Conservation (phyloP, 2,888 invertebrate genomes). For the Fragum whitleyi region DNA sequence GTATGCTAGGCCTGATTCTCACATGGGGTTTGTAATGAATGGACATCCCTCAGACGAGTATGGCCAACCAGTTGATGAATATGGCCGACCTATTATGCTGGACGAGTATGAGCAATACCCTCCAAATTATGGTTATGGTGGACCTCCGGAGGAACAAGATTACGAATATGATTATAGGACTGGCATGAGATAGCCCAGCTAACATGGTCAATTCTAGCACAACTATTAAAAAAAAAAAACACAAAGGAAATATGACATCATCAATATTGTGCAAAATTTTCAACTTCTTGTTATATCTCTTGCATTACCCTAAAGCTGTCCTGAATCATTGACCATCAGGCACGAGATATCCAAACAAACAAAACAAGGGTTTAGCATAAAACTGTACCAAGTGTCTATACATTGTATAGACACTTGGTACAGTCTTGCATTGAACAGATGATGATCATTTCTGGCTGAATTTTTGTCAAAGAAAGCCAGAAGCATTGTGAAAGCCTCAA, state of each 20-base stretch:
- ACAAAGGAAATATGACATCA: neutral
- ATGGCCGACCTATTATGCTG: conserved; percentile 66
- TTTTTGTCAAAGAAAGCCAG: no score
- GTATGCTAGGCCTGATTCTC: conserved; percentile 81
- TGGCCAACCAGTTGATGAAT: conserved; percentile 71
- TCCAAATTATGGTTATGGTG: conserved; percentile 44
- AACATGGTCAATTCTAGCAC: neutral
- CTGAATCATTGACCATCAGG: no score
- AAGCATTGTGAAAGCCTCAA: no score
- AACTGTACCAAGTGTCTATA: no score
- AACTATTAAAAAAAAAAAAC: neutral
- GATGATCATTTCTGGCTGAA: no score
- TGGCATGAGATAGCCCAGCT: neutral
- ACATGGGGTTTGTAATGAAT: conserved; percentile 81
- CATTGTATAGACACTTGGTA: no score
- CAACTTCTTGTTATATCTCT: neutral
- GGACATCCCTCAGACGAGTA: conserved; percentile 73
- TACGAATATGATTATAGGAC: conserved; percentile 43
- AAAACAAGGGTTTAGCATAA: no score
- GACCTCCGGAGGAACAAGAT: conserved; percentile 26
- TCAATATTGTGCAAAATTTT: neutral
- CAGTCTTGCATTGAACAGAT: no score
- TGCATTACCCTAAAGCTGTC: no score
- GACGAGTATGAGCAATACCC: conserved; percentile 63
- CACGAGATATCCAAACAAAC: no score